These are phyloP conservation scores for Nothocercus julius DNA, from an alignment of 2,113 vertebrate species.

Conservation along the genomic window DNA sequence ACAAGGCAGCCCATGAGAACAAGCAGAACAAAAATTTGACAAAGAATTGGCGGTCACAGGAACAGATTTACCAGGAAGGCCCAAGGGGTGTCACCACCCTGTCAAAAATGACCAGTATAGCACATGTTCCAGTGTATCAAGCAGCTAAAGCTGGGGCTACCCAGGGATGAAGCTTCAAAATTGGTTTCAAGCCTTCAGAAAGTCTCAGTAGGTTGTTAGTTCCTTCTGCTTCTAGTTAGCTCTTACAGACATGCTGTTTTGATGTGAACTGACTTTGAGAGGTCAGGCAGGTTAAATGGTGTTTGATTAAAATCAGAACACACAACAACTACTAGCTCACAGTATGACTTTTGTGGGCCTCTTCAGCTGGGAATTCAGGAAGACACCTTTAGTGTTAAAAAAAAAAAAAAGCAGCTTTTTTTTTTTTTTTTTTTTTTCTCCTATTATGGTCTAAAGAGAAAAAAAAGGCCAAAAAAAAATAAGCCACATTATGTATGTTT, in stretches of 20 bases:
- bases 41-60: neutral
- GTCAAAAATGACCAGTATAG: accelerated
- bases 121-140: accelerated
- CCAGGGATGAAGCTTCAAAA: neutral
- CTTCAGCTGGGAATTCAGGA: constrained; percentile 75
- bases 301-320: constrained; percentile 87
- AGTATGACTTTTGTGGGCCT: constrained; percentile 50
- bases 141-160: accelerated
- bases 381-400: constrained; percentile 22
- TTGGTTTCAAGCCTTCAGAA: neutral
- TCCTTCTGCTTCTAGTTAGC: constrained; percentile 53
- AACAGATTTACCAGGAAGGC: neutral
- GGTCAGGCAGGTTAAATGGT: constrained; percentile 83
- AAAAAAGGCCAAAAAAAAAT: constrained; percentile 68
- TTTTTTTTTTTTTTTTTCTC: neutral
- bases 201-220: constrained; percentile 3
- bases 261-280: constrained; percentile 78
- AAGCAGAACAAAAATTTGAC: neutral
- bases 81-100: neutral
- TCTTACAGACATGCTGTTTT: constrained; percentile 8
- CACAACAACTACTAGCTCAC: constrained; percentile 74
- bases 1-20: neutral
- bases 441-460: constrained; percentile 35
- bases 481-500: constrained; percentile 71
- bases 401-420: neutral